Evolutionary conservation across 1,140 invertebrate genomes (phyloP).

Genomic region (Globodera ellingtonae): DNA sequence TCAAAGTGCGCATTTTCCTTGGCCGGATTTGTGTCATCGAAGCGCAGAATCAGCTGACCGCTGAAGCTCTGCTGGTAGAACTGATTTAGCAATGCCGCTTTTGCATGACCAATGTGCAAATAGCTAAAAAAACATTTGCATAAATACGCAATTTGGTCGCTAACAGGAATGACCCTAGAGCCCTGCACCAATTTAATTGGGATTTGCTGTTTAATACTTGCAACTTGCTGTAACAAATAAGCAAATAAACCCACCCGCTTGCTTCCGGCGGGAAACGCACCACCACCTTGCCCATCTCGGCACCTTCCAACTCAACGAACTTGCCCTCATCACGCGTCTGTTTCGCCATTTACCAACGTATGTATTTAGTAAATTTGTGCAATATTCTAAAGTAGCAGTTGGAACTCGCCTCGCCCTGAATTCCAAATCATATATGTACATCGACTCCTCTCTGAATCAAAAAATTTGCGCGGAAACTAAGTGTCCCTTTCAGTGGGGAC

Average conservation of each 20-base stretch:
- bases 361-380: no score
- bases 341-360: conserved; percentile 16
- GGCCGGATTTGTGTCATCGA: conserved; percentile 99
- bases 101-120: conserved; percentile 97
- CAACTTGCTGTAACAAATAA: no score
- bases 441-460: no score
- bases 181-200: no score
- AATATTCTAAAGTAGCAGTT: no score
- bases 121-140: conserved; percentile 71
- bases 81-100: conserved; percentile 95
- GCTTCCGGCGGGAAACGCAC: conserved; percentile 98
- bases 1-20: conserved; percentile 99
- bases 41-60: conserved; percentile 94
- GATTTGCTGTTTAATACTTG: no score
- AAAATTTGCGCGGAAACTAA: no score
- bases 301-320: conserved; percentile 91
- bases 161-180: no score
- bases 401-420: no score
- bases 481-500: no score
- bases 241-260: conserved; percentile 74
- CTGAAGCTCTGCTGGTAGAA: conserved; percentile 91
- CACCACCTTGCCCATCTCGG: conserved; percentile 90
- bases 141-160: no score
- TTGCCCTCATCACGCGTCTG: conserved; percentile 78
- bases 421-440: no score